phyloP scores from a whole-genome alignment of 2,113 vertebrate genomes.

The Ammodytes marinus region DNA sequence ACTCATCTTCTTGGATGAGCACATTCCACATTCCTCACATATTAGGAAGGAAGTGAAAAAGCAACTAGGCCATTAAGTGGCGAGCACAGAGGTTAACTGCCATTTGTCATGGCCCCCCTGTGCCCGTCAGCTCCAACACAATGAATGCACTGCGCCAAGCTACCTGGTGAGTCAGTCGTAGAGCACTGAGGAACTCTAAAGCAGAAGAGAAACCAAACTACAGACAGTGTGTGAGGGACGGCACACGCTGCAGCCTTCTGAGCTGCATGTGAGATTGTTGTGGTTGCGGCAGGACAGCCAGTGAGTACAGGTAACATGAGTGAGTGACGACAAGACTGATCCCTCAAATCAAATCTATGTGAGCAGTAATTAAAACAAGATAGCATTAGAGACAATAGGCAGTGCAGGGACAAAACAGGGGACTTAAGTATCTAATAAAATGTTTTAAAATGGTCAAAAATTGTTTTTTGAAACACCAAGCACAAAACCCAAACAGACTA shows the following conservation, averaged over 20 bases:
- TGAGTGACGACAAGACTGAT: slow-evolving; percentile 5
- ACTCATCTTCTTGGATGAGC: slow-evolving; percentile 40
- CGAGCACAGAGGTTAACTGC: slow-evolving; percentile 33
- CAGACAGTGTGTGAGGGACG: not conserved
- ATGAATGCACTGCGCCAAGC: slow-evolving; percentile 31
- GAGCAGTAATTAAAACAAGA: not conserved
- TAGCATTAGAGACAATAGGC: not conserved
- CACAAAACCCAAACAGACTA: not conserved
- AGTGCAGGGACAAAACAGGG: not conserved
- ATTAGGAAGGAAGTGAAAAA: slow-evolving; percentile 66
- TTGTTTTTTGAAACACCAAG: not conserved
- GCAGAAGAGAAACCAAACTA: slow-evolving; percentile 77
- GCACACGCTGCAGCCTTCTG: slow-evolving; percentile 7
- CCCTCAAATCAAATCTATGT: not conserved
- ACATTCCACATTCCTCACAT: slow-evolving; percentile 70
- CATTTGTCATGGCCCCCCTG: slow-evolving; percentile 26
- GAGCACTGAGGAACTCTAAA: slow-evolving; percentile 72
- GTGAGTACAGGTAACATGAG: slow-evolving; percentile 4
- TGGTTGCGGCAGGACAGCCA: not conserved
- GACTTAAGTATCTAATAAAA: not conserved
- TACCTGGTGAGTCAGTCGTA: slow-evolving; percentile 68
- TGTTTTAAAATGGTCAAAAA: not conserved
- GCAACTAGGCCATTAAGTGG: slow-evolving; percentile 47
- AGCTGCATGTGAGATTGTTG: slow-evolving; percentile 11
- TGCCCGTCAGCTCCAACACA: slow-evolving; percentile 32